Evolutionary conservation across 2,888 invertebrate genomes (phyloP).

Genomic region (Heliconius ethilla): DNA sequence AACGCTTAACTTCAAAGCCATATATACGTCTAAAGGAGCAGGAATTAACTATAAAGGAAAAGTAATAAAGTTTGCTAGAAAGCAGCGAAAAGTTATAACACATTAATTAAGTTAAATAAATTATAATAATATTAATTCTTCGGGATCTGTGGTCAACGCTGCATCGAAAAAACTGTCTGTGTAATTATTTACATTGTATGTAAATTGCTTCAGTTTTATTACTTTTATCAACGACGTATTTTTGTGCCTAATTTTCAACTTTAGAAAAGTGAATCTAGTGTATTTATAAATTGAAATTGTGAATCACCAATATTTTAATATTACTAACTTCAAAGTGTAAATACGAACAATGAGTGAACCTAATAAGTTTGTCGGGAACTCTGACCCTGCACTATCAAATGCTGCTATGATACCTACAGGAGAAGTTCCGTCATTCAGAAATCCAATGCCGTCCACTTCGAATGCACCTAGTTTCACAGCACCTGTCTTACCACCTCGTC

Average conservation of each 20-base stretch:
- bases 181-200: slow-evolving; percentile 3
- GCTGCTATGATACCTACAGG: slow-evolving; percentile 52
- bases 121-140: background rate
- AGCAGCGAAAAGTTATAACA: background rate
- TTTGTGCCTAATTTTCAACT: background rate
- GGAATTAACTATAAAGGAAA: background rate
- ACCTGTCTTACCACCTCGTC: slow-evolving; percentile 67
- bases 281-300: background rate
- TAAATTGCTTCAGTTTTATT: slow-evolving; percentile 8
- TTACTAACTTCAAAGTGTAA: slow-evolving; percentile 25
- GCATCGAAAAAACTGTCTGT: background rate
- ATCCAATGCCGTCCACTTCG: slow-evolving; percentile 61
- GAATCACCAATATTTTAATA: slow-evolving; percentile 17
- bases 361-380: slow-evolving; percentile 59
- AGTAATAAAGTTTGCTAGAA: background rate
- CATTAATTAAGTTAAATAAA: background rate
- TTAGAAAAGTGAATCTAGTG: slow-evolving; percentile 6
- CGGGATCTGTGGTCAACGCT: background rate
- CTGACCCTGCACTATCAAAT: slow-evolving; percentile 61
- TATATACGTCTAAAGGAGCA: background rate
- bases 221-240: background rate
- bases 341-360: slow-evolving; percentile 63
- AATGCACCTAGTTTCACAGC: slow-evolving; percentile 46
- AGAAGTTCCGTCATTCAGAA: slow-evolving; percentile 57
- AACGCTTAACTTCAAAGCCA: background rate